These are phyloP conservation scores for Tenebrio molitor DNA, from an alignment of 1,140 invertebrate genomes.

Conservation along the genomic window DNA sequence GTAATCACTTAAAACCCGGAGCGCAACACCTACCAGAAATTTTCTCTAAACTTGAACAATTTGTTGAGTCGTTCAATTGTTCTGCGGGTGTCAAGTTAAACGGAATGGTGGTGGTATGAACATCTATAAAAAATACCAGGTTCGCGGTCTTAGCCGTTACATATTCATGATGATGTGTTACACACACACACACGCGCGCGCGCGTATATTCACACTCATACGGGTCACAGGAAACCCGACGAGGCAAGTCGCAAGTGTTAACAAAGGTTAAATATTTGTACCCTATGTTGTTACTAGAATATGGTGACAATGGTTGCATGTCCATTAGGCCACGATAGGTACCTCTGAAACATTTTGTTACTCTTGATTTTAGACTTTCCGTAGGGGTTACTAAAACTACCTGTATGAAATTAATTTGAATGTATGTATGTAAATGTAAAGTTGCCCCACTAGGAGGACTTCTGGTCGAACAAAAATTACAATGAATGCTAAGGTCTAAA, in stretches of 20 bases:
- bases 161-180: conserved; percentile 45
- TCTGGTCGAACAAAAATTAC: no score
- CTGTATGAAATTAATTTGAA: background rate
- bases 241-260: conserved; percentile 56
- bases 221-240: conserved; percentile 59
- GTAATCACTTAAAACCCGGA: background rate
- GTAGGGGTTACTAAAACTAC: conserved; percentile 2
- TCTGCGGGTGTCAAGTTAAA: conserved; percentile 37
- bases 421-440: background rate
- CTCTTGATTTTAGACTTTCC: background rate
- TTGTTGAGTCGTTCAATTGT: conserved; percentile 25
- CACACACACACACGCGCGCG: conserved; percentile 6
- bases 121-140: conserved; percentile 25
- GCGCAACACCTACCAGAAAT: background rate
- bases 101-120: conserved; percentile 20
- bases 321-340: background rate
- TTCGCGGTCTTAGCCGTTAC: conserved; percentile 35
- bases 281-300: conserved; percentile 32
- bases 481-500: background rate
- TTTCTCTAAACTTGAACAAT: conserved; percentile 25
- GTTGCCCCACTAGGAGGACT: background rate
- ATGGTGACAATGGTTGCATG: background rate
- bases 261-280: conserved; percentile 61
- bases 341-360: conserved; percentile 9
- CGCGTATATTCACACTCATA: conserved; percentile 43